Evolutionary conservation across 2,113 vertebrate genomes (phyloP), one percentile per base, ranked within the genome.

Genomic region (Tetrao urogallus): DNA sequence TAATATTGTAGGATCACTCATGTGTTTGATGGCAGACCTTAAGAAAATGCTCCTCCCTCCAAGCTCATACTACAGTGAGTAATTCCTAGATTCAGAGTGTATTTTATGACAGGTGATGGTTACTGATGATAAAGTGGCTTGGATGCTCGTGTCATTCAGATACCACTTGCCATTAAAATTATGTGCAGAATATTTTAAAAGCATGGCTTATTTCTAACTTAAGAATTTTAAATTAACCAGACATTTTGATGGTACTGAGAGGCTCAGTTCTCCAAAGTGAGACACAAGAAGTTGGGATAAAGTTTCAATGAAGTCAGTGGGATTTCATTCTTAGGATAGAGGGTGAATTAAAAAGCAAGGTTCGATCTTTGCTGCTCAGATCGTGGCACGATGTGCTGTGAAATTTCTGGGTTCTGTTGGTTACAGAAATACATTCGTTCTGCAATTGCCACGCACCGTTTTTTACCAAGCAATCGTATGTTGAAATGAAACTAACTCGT

Each of bases 1-100:
- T 40, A 45, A 50, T 66, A 45, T 7, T 11, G 0, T 2, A 8
- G 38, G 22, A 17, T 60, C 11, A 1, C n/a, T 50, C 11, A 0
- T 15, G 28, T 38, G 1, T 2, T 34, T 66, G 47, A 3, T 32
- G 30, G 52, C 40, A 73, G 45, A 54, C 40, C 56, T 77, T 34
- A 3, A 13, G 57, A 50, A 19, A 70, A 13, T 20, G 1, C 34
- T 20, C 10, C 32, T 19, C 54, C 45, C 63, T 80, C 45, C 50
- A 25, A 45, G 27, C 61, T 63, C n/a, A 0, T 27, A 2, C 58
- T 34, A 0, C 19, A 52, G 1, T 8, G 28, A 36, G 7, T 63
- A 43, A 64, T 47, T 85, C 43, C 42, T 80, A 82, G 58, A 38
- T 47, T 84, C 87, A n/a, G 25, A 38, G n/a, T 16, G 57, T 67